Conservation (phyloP, 2,797 vertebrate genomes). For the Rhinogobio ventralis region DNA sequence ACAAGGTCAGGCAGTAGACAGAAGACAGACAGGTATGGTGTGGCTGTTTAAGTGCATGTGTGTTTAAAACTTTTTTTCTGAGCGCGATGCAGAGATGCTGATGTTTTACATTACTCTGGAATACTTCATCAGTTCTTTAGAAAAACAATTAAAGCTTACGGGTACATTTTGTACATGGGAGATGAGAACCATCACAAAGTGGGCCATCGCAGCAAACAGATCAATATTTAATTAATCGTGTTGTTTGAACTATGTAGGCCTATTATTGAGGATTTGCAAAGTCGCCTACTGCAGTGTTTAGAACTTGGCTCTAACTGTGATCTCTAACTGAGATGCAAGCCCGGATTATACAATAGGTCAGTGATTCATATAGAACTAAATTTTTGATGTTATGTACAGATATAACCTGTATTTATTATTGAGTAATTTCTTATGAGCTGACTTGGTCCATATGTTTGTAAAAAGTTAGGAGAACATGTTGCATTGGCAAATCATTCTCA, state of each 20-base stretch:
- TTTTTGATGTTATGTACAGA: background rate
- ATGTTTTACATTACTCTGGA: background rate
- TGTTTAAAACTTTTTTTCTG: background rate
- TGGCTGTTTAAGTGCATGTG: slow-evolving; percentile 6
- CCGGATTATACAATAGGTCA: slow-evolving; percentile 39
- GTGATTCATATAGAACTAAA: background rate
- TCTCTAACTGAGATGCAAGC: slow-evolving; percentile 30
- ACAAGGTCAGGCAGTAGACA: background rate
- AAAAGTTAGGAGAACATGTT: background rate
- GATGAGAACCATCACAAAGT: slow-evolving; percentile 46
- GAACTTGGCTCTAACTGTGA: slow-evolving; percentile 27
- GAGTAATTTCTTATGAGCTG: background rate
- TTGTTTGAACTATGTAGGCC: slow-evolving; percentile 48
- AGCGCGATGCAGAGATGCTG: background rate
- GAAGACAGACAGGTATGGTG: background rate
- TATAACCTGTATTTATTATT: background rate
- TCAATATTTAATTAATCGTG: slow-evolving; percentile 62
- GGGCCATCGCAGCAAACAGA: slow-evolving; percentile 46
- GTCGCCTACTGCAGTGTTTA: slow-evolving; percentile 35
- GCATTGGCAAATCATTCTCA: background rate
- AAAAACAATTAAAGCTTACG: slow-evolving; percentile 51
- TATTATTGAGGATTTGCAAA: slow-evolving; percentile 48
- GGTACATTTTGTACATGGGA: slow-evolving; percentile 37
- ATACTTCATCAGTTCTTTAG: slow-evolving; percentile 22
- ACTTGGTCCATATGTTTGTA: background rate